Base-by-base conservation (phyloP, 2,888 invertebrate genomes). In the Phoronis australis region DNA sequence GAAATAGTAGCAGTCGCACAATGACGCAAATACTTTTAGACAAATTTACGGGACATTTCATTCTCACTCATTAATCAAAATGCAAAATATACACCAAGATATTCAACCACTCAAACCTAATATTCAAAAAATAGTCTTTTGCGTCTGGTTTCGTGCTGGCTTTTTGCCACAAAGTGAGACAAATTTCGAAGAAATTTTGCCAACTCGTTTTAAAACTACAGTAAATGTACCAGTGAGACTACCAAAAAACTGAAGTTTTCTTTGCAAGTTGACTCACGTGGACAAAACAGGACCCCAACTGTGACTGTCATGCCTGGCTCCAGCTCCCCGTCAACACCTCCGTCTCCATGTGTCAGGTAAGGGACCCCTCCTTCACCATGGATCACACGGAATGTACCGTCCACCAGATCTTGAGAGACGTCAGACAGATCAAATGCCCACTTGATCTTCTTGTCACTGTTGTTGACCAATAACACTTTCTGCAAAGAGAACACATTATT, bases 261-360 rank as follows among this genome's bases (percentile, higher is more conserved):
- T n/a, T n/a, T n/a, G n/a, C n/a, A n/a, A n/a, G n/a, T n/a, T n/a
- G 12, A 62, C 66, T 62, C 56, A 73, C 73, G 64, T 48, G 76
- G 76, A 56, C 66, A 69, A 55, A 75, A 76, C 40, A 68, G 49
- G 25, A 75, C 61, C 2, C 66, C 60, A 2, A 76, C 53, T 21
- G 64, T 57, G 43, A 66, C 61, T 0, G 66, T 64, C 54, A 69
- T 58, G 4, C 72, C 71, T n/a, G 73, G 68, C 6, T 69, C 66
- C 35, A 76, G 56, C 4, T 48, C 40, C 15, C 74, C 73, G 45
- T 68, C 66, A 18, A 73, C 65, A 22, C 69, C 69, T 20, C 50
- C 58, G 6, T 57, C 55, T 26, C 62, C 56, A 21, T 60, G 58
- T n/a, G 57, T 64, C 15, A 65, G 54, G 55, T 68, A 72, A 2